Percentiles rank a stretch among this genome's conserved stretches.
These are phyloP conservation scores for Ceratitis capitata DNA, from an alignment of 1,140 invertebrate genomes.

Conservation along the genomic window DNA sequence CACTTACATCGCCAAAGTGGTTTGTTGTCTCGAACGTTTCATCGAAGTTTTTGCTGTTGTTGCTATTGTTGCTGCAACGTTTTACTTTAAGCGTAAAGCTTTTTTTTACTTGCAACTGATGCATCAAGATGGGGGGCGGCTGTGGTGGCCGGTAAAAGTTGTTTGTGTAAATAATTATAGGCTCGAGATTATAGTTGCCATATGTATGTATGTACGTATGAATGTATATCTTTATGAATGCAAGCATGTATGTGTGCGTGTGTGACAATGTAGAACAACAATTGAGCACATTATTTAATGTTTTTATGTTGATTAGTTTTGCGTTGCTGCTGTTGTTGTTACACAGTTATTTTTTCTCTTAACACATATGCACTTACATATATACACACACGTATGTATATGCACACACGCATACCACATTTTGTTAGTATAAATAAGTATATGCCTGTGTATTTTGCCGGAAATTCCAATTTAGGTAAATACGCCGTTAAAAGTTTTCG, in stretches of 20 bases:
- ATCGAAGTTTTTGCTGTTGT: not conserved
- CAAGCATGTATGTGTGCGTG: not conserved
- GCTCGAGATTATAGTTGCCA: too few species aligned
- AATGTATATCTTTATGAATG: too few species aligned
- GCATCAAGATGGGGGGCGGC: not conserved
- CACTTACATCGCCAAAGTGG: conserved; percentile 55
- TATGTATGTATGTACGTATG: too few species aligned
- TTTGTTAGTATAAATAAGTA: too few species aligned
- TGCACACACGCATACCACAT: not conserved
- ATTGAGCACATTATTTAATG: conserved; percentile 6
- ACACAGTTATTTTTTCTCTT: not conserved
- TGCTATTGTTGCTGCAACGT: not conserved
- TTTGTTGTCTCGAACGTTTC: not conserved
- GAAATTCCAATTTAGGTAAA: conserved; percentile 66
- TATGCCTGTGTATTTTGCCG: conserved; percentile 50
- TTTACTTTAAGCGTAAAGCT: not conserved
- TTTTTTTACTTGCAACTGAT: not conserved
- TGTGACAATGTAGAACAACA: not conserved
- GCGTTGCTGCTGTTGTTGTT: too few species aligned
- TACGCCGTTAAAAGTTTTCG: conserved; percentile 56
- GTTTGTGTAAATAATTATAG: not conserved
- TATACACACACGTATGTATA: not conserved
- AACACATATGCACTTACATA: not conserved
- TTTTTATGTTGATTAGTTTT: conserved; percentile 39
- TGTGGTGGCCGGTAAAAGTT: not conserved